These are phyloP conservation scores for Ctenosaura bakeri DNA, from an alignment of 2,797 vertebrate species.

Conservation along the genomic window DNA sequence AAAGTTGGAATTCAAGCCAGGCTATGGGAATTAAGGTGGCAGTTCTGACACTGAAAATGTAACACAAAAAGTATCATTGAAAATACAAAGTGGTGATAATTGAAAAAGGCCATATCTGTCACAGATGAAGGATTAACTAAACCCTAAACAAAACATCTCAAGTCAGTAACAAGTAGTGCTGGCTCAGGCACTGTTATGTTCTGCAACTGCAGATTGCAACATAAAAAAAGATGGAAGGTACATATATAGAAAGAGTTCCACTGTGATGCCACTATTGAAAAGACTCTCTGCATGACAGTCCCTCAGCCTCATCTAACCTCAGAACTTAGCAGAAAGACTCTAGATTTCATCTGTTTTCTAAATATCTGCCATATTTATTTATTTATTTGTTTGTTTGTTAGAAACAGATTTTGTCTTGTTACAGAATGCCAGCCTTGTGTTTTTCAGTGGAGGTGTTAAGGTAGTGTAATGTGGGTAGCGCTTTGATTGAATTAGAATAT, in stretches of 20 bases:
- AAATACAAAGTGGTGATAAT: not conserved
- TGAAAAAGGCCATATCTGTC: not conserved
- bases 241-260: too few relatives aligned
- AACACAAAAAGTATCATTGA: too few relatives aligned
- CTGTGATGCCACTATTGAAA: too few relatives aligned
- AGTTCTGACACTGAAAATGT: not conserved
- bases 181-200: too few relatives aligned
- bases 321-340: too few relatives aligned
- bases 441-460: not conserved
- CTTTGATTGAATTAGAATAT: not conserved
- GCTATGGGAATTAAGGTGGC: not conserved
- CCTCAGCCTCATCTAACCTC: too few relatives aligned
- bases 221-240: too few relatives aligned
- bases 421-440: too few relatives aligned
- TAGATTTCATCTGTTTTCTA: too few relatives aligned
- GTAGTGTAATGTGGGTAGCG: not conserved
- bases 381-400: not conserved
- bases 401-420: not conserved
- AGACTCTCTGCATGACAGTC: too few relatives aligned
- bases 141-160: not conserved
- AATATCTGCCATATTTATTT: not conserved
- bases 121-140: too few relatives aligned
- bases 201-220: not conserved
- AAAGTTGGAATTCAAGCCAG: not conserved
- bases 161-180: not conserved